Conservation (phyloP, 2,113 vertebrate genomes). For the Dissostichus mawsoni region DNA sequence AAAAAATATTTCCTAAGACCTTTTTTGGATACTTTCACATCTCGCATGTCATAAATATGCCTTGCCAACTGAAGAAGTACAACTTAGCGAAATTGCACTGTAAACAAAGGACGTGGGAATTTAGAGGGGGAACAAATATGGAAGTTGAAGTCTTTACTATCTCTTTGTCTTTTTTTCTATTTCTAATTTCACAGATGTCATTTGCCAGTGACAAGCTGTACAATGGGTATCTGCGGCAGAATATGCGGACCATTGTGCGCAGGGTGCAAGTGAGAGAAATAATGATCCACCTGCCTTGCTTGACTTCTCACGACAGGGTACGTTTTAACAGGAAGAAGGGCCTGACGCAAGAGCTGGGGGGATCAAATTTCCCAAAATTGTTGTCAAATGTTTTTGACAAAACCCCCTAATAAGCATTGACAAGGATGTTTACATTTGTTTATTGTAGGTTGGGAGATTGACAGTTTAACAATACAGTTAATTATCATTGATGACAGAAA, state of each 20-base stretch:
- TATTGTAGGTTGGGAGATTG: not conserved
- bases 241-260: slow-evolving; percentile 62
- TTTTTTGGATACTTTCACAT: not conserved
- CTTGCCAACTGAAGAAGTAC: not conserved
- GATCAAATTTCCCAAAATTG: too few species aligned
- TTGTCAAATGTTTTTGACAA: too few species aligned
- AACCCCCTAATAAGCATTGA: too few species aligned
- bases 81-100: rapidly evolving
- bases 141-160: not conserved
- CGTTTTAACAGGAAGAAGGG: not conserved
- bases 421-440: not conserved
- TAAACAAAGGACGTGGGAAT: too few species aligned
- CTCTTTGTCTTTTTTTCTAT: not conserved
- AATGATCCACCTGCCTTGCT: slow-evolving; percentile 71
- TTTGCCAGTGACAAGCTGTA: slow-evolving; percentile 75
- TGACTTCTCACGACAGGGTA: slow-evolving; percentile 81
- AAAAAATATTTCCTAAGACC: too few species aligned
- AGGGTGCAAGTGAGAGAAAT: slow-evolving; percentile 75
- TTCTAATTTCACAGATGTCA: slow-evolving; percentile 72
- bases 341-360: too few species aligned
- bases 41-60: not conserved
- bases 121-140: too few species aligned
- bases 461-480: too few species aligned
- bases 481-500: not conserved
- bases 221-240: slow-evolving; percentile 71